Percentiles rank a stretch among this genome's conserved stretches.
phyloP scores from a whole-genome alignment of 2,113 vertebrate genomes.

The Microtus pennsylvanicus region DNA sequence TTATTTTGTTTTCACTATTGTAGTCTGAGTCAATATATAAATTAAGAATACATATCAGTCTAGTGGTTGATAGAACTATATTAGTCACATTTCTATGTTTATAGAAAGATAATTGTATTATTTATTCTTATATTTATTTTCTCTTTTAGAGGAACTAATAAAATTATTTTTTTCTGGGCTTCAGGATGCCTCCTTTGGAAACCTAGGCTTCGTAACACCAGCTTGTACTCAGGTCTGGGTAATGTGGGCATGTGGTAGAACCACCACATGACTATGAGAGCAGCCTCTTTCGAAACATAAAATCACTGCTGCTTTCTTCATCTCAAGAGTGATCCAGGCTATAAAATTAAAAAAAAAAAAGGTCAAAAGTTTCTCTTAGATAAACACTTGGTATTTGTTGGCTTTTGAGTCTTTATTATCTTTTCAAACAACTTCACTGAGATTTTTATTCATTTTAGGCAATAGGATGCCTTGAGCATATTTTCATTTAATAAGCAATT shows the following conservation, averaged over 20 bases:
- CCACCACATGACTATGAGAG: background rate
- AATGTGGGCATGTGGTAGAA: background rate
- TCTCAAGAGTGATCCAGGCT: background rate
- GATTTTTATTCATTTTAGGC: background rate
- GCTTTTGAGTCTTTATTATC: background rate
- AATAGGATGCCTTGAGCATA: background rate
- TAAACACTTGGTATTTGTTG: background rate
- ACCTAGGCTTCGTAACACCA: background rate
- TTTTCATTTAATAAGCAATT: background rate
- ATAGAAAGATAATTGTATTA: background rate
- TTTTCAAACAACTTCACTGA: background rate
- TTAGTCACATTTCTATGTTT: background rate
- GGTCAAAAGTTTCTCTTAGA: background rate
- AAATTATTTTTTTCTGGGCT: background rate
- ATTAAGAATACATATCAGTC: background rate
- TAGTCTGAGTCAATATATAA: background rate
- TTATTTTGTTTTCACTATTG: background rate
- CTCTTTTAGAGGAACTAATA: background rate
- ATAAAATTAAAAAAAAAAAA: background rate
- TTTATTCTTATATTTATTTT: background rate
- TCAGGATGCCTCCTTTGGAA: background rate
- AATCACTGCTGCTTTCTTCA: background rate
- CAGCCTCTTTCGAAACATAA: background rate
- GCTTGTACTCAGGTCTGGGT: background rate
- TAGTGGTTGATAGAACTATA: background rate